phyloP scores from a whole-genome alignment of 2,888 invertebrate genomes.

The Hypena proboscidalis region DNA sequence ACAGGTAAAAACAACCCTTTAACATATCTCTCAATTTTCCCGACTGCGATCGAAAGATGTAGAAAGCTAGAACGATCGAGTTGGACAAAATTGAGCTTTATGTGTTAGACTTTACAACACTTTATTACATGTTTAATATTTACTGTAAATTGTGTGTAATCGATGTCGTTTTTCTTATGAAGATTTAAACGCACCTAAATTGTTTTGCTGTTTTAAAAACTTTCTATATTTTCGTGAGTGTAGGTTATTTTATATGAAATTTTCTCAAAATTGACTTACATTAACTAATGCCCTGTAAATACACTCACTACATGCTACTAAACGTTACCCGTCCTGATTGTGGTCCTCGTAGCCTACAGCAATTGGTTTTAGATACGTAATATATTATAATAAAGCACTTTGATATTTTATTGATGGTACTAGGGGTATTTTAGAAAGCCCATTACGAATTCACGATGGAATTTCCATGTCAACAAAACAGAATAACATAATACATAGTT shows the following conservation, averaged over 20 bases:
- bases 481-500: no score
- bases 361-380: constrained; percentile 29
- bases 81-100: constrained; percentile 13
- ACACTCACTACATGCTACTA: constrained; percentile 39
- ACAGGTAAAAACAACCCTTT: constrained; percentile 87
- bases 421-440: constrained; percentile 27
- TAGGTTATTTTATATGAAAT: constrained; percentile 4
- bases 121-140: constrained; percentile 12
- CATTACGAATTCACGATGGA: constrained; percentile 47
- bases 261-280: constrained; percentile 17
- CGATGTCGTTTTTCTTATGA: constrained; percentile 50
- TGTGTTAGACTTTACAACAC: constrained; percentile 11
- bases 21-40: constrained; percentile 23
- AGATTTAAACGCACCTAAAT: constrained; percentile 24
- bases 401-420: constrained; percentile 29
- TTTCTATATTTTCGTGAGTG: constrained; percentile 17
- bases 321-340: constrained; percentile 38
- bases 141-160: constrained; percentile 42
- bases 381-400: constrained; percentile 35
- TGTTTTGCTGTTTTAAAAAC: constrained; percentile 11
- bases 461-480: constrained; percentile 8
- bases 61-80: constrained; percentile 16
- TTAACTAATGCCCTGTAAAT: constrained; percentile 37
- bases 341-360: constrained; percentile 38
- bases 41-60: constrained; percentile 7